phyloP scores from a whole-genome alignment of 2,888 invertebrate species.

The Hypsopygia costalis region DNA sequence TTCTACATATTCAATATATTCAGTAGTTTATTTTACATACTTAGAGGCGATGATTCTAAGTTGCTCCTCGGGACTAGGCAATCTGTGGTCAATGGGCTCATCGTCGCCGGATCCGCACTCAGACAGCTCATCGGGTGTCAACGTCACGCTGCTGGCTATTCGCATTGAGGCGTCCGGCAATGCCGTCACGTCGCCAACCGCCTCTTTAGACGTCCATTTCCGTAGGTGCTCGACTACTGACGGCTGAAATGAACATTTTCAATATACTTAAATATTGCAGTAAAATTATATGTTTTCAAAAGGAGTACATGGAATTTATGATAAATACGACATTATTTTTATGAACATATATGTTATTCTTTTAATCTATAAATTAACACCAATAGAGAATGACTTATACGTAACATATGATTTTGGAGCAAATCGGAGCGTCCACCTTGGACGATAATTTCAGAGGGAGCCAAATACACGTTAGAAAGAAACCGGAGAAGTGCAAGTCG shows the following conservation, averaged over 20 bases:
- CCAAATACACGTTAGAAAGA: too few relatives aligned
- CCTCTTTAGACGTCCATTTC: conserved; percentile 92
- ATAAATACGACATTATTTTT: too few relatives aligned
- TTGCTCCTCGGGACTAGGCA: conserved; percentile 94
- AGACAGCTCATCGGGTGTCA: conserved; percentile 75
- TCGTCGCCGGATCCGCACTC: conserved; percentile 81
- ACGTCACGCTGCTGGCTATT: conserved; percentile 78
- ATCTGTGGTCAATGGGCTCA: conserved; percentile 90
- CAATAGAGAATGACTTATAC: too few relatives aligned
- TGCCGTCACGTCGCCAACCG: conserved; percentile 90
- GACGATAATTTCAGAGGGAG: too few relatives aligned
- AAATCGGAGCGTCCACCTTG: too few relatives aligned
- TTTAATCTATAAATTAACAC: too few relatives aligned
- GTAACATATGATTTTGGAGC: too few relatives aligned
- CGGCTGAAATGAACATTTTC: conserved; percentile 80
- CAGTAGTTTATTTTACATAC: conserved; percentile 69
- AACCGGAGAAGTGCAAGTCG: too few relatives aligned
- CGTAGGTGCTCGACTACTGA: conserved; percentile 89
- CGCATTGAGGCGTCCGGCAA: conserved; percentile 88
- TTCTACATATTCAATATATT: conserved; percentile 1
- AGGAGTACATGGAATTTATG: not conserved
- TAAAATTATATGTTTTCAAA: not conserved
- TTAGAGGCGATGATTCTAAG: conserved; percentile 90
- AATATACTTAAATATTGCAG: not conserved
- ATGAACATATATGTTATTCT: too few relatives aligned